Percentiles rank a stretch among this genome's conserved stretches.
Conservation (phyloP, 1,140 invertebrate genomes). For the Ditylenchus dipsaci region DNA sequence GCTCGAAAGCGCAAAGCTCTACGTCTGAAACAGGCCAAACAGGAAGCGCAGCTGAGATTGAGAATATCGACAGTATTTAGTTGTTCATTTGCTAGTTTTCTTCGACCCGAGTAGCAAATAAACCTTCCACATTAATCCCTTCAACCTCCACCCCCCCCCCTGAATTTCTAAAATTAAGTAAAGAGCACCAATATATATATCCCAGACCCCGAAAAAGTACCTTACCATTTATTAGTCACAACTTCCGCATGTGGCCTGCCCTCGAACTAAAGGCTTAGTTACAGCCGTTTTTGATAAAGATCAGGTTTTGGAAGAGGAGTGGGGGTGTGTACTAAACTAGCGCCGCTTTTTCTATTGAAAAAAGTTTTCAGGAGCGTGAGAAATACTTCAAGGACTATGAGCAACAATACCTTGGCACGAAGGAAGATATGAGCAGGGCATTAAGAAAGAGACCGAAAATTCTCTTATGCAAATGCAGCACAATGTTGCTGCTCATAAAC, state of each 20-base stretch:
- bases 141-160: too few species aligned
- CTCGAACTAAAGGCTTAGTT: too few species aligned
- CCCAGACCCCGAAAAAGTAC: too few species aligned
- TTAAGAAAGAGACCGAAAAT: slow-evolving; percentile 47
- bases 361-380: slow-evolving; percentile 53
- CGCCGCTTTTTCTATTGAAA: not conserved
- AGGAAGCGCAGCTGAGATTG: slow-evolving; percentile 98
- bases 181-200: slow-evolving; percentile 3
- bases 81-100: slow-evolving; percentile 66
- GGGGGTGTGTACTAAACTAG: too few species aligned
- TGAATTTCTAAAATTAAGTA: too few species aligned
- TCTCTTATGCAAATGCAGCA: slow-evolving; percentile 48
- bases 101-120: too few species aligned
- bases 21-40: slow-evolving; percentile 96
- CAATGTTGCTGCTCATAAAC: slow-evolving; percentile 51
- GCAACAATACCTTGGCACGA: slow-evolving; percentile 55
- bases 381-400: slow-evolving; percentile 55
- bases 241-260: too few species aligned
- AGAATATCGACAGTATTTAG: slow-evolving; percentile 92
- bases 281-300: too few species aligned
- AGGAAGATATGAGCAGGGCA: slow-evolving; percentile 54
- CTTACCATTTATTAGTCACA: too few species aligned
- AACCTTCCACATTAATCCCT: too few species aligned
- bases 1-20: slow-evolving; percentile 95
- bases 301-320: too few species aligned